Evolutionary conservation across 2,888 invertebrate species (phyloP), one percentile per base, ranked within the genome.

Genomic region (Lacanobia oleracea): DNA sequence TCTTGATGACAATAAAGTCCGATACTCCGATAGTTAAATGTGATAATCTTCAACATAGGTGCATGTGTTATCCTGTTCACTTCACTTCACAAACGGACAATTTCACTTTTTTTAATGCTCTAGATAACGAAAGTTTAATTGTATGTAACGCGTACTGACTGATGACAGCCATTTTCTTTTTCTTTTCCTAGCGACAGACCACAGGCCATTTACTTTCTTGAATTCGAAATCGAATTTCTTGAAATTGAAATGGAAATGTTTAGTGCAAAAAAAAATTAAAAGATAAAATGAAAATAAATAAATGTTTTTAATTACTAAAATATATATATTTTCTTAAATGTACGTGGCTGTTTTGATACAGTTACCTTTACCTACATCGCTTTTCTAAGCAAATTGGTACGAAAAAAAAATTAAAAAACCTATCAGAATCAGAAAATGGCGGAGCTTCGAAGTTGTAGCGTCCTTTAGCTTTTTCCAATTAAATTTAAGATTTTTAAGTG

Each of bases 381-480:
- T 37, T n/a, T 67, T 23, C 21, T 1, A 21, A 18, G 4, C 10
- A 53, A 73, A 67, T 37, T 0, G 6, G 45, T 74, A 37, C 9
- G 18, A 56, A 10, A 63, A 77, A 67, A 73, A 80, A 57, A 62
- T n/a, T n/a, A n/a, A n/a, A n/a, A n/a, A n/a, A n/a, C n/a, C n/a
- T n/a, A n/a, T n/a, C n/a, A 61, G 40, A 50, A 45, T 1, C 61
- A 87, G 87, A 93, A 94, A 93, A 94, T 94, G 94, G 94, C 93
- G 91, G 89, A 89, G 67, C 79, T 79, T 85, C 82, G 85, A 59
- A 67, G 77, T 60, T 23, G 84, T 87, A 84, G 91, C 92, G 88
- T 90, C 90, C 88, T 83, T 76, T 86, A 85, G 79, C 79, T 82
- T 75, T 82, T 85, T 80, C 72, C 78, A 63, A 50, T 53, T 63